Evolutionary conservation across 2,888 invertebrate genomes (phyloP).

Genomic region (Idaea straminata): DNA sequence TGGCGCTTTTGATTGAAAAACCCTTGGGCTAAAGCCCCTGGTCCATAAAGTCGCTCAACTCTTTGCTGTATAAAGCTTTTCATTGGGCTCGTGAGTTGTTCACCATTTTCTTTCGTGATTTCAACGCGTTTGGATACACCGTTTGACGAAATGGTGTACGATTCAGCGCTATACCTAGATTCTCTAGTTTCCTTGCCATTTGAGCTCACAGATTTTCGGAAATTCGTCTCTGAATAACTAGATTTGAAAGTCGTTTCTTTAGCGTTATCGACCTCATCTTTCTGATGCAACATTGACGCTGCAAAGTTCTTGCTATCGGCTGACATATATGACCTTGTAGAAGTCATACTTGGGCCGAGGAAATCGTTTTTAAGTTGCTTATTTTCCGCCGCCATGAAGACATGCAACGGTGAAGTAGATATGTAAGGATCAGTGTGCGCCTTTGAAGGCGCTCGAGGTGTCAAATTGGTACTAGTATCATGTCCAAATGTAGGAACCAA

Average conservation of each 20-base stretch:
- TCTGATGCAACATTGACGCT: conserved; percentile 67
- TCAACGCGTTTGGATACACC: conserved; percentile 70
- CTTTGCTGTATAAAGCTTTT: conserved; percentile 93
- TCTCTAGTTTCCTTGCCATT: conserved; percentile 66
- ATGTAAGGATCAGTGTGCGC: conserved; percentile 74
- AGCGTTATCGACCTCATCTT: conserved; percentile 68
- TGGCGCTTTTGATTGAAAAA: conserved; percentile 86
- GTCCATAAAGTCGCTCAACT: conserved; percentile 93
- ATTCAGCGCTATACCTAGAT: conserved; percentile 57
- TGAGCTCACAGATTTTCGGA: conserved; percentile 59
- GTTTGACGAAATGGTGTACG: conserved; percentile 73
- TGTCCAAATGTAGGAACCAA: conserved; percentile 77
- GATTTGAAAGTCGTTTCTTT: conserved; percentile 71
- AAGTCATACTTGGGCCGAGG: conserved; percentile 71
- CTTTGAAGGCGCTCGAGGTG: conserved; percentile 74
- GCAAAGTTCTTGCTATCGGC: conserved; percentile 69
- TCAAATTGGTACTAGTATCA: conserved; percentile 73
- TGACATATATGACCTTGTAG: conserved; percentile 64
- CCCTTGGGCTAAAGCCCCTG: conserved; percentile 91
- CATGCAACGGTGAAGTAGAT: conserved; percentile 66
- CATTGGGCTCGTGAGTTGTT: conserved; percentile 73
- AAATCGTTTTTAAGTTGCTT: conserved; percentile 76
- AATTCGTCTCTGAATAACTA: conserved; percentile 74
- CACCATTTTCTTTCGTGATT: conserved; percentile 74
- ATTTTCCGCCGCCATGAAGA: conserved; percentile 73